Evolutionary conservation across 2,888 invertebrate genomes (phyloP).

Genomic region (Labia minor): DNA sequence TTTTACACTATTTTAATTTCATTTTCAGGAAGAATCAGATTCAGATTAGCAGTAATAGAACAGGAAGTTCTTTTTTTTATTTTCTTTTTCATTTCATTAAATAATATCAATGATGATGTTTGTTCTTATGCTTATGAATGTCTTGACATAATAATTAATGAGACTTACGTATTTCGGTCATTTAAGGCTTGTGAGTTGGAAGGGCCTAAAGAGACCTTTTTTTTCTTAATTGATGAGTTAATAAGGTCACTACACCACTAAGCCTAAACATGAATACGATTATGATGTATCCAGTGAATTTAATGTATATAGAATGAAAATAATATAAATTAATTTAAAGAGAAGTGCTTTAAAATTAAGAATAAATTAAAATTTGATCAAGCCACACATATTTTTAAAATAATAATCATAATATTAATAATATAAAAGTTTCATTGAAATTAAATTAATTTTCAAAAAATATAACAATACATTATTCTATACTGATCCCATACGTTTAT

Average conservation of each 20-base stretch:
- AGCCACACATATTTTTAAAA: too few relatives aligned
- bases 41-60: neutral
- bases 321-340: too few relatives aligned
- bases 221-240: too few relatives aligned
- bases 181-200: neutral
- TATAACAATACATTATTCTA: too few relatives aligned
- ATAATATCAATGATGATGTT: neutral
- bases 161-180: neutral
- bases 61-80: neutral
- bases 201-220: neutral
- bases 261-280: constrained; percentile 2
- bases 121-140: too few relatives aligned
- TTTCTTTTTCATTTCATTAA: neutral
- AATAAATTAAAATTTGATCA: constrained; percentile 1
- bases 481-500: too few relatives aligned
- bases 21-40: constrained; percentile 4
- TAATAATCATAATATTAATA: too few relatives aligned
- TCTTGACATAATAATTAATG: too few relatives aligned
- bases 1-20: neutral
- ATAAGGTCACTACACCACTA: neutral
- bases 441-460: too few relatives aligned
- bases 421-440: too few relatives aligned
- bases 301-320: neutral
- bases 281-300: neutral
- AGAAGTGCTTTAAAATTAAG: neutral